Evolutionary conservation across 2,797 vertebrate species (phyloP).

Genomic region (Crotalus adamanteus): DNA sequence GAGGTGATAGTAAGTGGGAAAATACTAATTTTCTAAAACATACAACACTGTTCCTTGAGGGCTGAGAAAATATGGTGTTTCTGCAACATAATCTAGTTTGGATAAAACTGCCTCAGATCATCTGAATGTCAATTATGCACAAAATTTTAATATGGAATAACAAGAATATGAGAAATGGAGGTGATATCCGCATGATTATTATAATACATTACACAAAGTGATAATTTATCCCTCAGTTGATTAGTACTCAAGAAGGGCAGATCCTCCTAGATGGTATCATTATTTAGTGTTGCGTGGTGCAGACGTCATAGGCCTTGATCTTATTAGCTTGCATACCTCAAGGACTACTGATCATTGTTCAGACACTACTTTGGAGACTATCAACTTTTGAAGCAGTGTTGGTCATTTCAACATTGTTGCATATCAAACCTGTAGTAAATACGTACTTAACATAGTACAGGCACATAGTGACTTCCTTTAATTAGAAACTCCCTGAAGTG

Average conservation of each 20-base stretch:
- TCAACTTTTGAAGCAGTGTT: not conserved
- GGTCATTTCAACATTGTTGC: not conserved
- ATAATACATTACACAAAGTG: not conserved
- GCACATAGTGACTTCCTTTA: constrained; percentile 3
- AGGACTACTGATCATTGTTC: not conserved
- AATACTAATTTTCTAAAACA: not conserved
- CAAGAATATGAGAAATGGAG: not conserved
- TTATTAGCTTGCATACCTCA: not conserved
- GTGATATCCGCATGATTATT: not conserved
- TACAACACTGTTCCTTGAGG: not conserved
- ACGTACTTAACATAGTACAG: not conserved
- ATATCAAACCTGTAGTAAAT: not conserved
- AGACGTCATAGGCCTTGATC: not conserved
- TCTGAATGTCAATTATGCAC: not conserved
- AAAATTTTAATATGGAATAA: not conserved
- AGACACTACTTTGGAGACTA: not conserved
- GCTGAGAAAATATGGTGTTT: not conserved
- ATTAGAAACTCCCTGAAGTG: not conserved
- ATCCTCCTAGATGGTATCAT: not conserved
- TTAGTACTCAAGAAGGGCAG: not conserved
- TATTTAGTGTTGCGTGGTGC: not conserved
- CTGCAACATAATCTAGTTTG: not conserved
- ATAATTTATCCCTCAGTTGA: not conserved
- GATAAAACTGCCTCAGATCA: not conserved
- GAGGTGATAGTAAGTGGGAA: too few species aligned